These are phyloP conservation scores for Mimas tiliae DNA, from an alignment of 2,888 invertebrate species.

Conservation along the genomic window DNA sequence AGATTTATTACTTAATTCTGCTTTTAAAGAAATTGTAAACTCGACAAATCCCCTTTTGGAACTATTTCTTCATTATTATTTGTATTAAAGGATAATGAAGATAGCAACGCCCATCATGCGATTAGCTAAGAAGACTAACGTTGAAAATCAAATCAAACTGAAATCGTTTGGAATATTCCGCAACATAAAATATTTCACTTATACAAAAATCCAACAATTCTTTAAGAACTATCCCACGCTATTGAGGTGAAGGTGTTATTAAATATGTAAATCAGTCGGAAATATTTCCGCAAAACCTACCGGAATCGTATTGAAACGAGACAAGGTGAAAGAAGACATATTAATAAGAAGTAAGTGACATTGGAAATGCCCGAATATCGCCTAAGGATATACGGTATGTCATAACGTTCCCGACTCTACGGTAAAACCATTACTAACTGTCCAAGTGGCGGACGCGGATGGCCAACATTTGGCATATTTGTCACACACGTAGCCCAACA, in stretches of 20 bases:
- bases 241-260: constrained; percentile 8
- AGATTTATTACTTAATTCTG: too few species aligned
- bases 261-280: constrained; percentile 16
- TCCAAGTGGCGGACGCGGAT: constrained; percentile 15
- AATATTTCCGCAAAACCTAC: constrained; percentile 1
- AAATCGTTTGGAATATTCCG: neutral
- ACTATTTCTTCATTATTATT: too few species aligned
- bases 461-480: constrained; percentile 35
- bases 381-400: neutral
- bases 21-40: too few species aligned
- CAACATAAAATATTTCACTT: neutral
- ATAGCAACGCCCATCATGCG: too few species aligned
- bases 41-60: too few species aligned
- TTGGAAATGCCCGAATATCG: neutral
- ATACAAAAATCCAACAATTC: neutral
- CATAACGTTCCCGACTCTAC: neutral
- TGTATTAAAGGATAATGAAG: too few species aligned
- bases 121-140: too few species aligned
- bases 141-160: neutral
- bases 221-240: constrained; percentile 6
- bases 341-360: constrained; percentile 21
- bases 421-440: constrained; percentile 4
- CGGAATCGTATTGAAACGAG: neutral
- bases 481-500: constrained; percentile 33
- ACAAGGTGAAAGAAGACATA: constrained; percentile 1